Evolutionary conservation across 2,888 invertebrate genomes (phyloP).

Genomic region (Marronus borbonicus): DNA sequence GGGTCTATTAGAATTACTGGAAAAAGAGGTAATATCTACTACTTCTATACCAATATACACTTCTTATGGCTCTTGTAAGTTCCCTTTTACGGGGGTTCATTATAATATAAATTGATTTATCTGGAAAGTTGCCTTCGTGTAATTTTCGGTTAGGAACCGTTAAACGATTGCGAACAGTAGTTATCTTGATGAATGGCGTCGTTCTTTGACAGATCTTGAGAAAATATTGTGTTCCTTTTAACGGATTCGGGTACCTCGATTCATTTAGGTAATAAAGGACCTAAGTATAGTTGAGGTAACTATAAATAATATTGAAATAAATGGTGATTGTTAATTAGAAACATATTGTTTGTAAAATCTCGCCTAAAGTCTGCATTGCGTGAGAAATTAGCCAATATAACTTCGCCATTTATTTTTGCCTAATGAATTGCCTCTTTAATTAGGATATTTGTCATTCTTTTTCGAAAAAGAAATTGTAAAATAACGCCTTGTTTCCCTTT

Average conservation of each 20-base stretch:
- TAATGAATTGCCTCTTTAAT: no score
- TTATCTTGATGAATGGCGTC: conserved; percentile 32
- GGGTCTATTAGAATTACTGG: conserved; percentile 35
- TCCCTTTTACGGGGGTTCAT: conserved; percentile 28
- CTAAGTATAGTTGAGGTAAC: no score
- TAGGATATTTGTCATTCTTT: no score
- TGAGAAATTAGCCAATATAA: no score
- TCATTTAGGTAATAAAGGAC: no score
- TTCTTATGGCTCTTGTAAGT: conserved; percentile 45
- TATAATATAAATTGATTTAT: conserved; percentile 51
- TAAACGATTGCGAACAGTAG: background rate
- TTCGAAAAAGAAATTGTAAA: no score
- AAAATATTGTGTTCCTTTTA: background rate
- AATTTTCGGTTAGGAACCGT: conserved; percentile 45
- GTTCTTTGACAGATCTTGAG: conserved; percentile 12
- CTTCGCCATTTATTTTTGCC: no score
- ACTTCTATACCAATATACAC: background rate
- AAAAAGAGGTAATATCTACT: conserved; percentile 38
- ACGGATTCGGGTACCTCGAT: background rate
- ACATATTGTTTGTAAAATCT: no score
- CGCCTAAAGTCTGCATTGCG: no score
- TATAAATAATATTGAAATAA: no score
- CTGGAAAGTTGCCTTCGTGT: conserved; percentile 33
- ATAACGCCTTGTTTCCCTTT: no score
- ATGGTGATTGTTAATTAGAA: no score